Base-by-base conservation (phyloP, 2,113 vertebrate species). In the Toxostoma redivivum region DNA sequence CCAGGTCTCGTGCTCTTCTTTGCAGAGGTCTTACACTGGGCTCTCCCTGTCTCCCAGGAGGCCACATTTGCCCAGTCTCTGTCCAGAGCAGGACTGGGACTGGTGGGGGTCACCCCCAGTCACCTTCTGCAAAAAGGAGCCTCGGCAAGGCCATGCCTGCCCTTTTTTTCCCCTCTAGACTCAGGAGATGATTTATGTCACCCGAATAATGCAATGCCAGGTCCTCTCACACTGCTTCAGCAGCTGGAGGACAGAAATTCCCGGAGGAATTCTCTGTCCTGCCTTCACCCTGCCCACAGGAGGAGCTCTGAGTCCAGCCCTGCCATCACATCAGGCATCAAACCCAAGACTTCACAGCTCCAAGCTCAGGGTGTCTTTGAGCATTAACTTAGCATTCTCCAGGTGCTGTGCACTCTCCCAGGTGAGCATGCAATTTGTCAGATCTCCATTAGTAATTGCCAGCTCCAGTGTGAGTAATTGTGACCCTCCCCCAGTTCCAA, bases 1-100 rank as follows among this genome's bases (percentile, higher is more conserved):
- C 31, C 24, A 3, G 7, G 4, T 5, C 56, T 79, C 0, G 0
- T 28, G 23, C 4, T 51, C 0, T 15, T 28, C 79, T 61, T 69
- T 80, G 62, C 81, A 57, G 56, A 66, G 22, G 8, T 31, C n/a
- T n/a, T 24, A 44, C 13, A 2, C 13, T 9, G 28, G 11, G 4
- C 35, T 78, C 22, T 54, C 19, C 24, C 35, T 16, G 38, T 54
- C 22, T 76, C 23, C 1, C 3, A 81, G 51, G 40, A 79, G 48
- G 24, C 10, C 61, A 40, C 4, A 0, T 76, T 38, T 76, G 19
- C 27, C 54, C 3, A 1, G 21, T 71, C 33, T 35, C 27, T 3
- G 2, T 11, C 10, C 40, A 66, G 37, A 73, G 37, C 33, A 38
- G 31, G 48, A 17, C 15, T 38, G 22, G 65, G 19, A 31, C 24